phyloP scores from a whole-genome alignment of 1,140 invertebrate species.

The Drosophila bocqueti region DNA sequence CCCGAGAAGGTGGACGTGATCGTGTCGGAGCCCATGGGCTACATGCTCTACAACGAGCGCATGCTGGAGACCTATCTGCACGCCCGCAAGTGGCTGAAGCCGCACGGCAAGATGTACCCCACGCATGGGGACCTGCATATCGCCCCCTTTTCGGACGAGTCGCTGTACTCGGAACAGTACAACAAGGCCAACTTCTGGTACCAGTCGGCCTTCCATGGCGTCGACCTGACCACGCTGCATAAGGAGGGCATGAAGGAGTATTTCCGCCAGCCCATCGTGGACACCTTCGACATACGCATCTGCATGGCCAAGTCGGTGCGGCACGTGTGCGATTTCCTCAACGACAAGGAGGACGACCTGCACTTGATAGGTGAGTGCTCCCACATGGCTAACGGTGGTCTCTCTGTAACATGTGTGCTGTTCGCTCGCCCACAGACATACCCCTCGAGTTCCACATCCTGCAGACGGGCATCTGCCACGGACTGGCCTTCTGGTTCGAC shows the following conservation, averaged over 20 bases:
- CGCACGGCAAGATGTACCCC: constrained; percentile 98
- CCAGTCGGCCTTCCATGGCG: constrained; percentile 99
- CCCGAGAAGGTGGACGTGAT: constrained; percentile 98
- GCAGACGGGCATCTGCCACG: constrained; percentile 98
- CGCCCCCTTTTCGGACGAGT: constrained; percentile 99
- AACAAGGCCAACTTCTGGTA: constrained; percentile 99
- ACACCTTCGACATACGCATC: constrained; percentile 99
- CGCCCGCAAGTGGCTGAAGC: constrained; percentile 98
- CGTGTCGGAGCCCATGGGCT: constrained; percentile 99
- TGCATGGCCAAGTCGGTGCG: constrained; percentile 97
- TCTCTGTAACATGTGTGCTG: not conserved
- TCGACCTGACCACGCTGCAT: constrained; percentile 96
- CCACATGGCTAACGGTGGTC: not conserved
- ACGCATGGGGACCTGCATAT: constrained; percentile 98
- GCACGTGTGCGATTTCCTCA: constrained; percentile 98
- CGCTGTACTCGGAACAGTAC: constrained; percentile 98
- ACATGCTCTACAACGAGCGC: constrained; percentile 99
- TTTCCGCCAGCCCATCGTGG: constrained; percentile 99
- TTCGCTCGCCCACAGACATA: constrained; percentile 88
- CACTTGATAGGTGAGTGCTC: constrained; percentile 92
- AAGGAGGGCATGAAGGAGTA: constrained; percentile 98
- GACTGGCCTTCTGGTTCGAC: constrained; percentile 99
- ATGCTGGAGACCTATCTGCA: constrained; percentile 99
- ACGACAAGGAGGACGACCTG: constrained; percentile 96
- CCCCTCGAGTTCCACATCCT: constrained; percentile 97